phyloP scores from a whole-genome alignment of 2,113 vertebrate genomes.

The Platichthys flesus region DNA sequence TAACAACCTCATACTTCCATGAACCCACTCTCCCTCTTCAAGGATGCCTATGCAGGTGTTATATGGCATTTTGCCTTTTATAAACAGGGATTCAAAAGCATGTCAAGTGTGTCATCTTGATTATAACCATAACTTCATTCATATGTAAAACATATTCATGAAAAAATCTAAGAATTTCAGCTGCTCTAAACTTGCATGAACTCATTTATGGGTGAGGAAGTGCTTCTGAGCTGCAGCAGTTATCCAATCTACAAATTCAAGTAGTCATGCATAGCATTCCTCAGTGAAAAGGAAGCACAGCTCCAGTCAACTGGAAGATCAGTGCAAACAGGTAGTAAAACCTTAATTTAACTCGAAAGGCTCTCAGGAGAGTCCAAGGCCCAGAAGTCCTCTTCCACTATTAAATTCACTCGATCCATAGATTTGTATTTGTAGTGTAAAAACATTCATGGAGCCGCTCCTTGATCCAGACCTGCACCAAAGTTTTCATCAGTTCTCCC shows the following conservation, averaged over 20 bases:
- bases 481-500: no score
- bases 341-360: not conserved
- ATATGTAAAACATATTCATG: not conserved
- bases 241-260: constrained; percentile 48
- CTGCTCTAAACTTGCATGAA: not conserved
- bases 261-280: constrained; percentile 82
- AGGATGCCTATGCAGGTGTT: constrained; percentile 35
- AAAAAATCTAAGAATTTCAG: no score
- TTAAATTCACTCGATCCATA: no score
- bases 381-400: no score
- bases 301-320: constrained; percentile 66
- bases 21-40: not conserved
- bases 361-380: not conserved
- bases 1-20: not conserved
- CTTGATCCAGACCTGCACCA: no score
- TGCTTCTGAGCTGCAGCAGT: constrained; percentile 18
- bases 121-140: not conserved
- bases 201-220: not conserved
- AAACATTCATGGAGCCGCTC: no score
- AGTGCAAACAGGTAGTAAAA: constrained; percentile 47
- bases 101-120: not conserved
- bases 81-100: no score
- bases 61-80: not conserved
- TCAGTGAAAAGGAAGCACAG: constrained; percentile 42
- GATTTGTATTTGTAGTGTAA: no score